Percentiles rank a stretch among this genome's conserved stretches.
Evolutionary conservation across 2,113 vertebrate species (phyloP).

Genomic region (Takifugu flavidus): DNA sequence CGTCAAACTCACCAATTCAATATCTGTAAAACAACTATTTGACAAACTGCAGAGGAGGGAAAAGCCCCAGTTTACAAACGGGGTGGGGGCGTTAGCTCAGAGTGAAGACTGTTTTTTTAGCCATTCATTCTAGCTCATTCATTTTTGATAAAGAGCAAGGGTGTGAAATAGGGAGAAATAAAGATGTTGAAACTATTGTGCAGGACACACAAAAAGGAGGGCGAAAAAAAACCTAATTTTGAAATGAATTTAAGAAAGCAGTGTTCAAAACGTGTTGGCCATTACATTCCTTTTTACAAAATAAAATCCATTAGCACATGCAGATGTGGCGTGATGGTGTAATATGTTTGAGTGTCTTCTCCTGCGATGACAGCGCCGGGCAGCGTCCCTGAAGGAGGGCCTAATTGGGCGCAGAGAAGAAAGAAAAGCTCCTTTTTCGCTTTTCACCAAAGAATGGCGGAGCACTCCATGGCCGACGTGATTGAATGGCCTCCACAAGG

Average conservation of each 20-base stretch:
- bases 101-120: too few relatives aligned
- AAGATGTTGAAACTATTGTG: not conserved
- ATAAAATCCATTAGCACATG: not conserved
- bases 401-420: constrained; percentile 70
- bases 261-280: too few relatives aligned
- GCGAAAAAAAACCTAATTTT: not conserved
- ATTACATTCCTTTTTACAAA: too few relatives aligned
- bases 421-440: constrained; percentile 62
- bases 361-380: constrained; percentile 35
- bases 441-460: constrained; percentile 60
- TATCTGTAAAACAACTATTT: too few relatives aligned
- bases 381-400: constrained; percentile 37
- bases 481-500: constrained; percentile 68
- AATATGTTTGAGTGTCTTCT: constrained; percentile 35
- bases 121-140: too few relatives aligned
- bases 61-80: too few relatives aligned
- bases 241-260: too few relatives aligned
- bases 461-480: constrained; percentile 57
- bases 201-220: not conserved
- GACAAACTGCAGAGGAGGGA: too few relatives aligned
- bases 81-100: too few relatives aligned
- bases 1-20: too few relatives aligned
- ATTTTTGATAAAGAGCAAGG: not conserved
- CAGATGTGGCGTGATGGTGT: constrained; percentile 27
- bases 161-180: not conserved